Evolutionary conservation across 2,888 invertebrate species (phyloP).

Genomic region (Boloria selene): DNA sequence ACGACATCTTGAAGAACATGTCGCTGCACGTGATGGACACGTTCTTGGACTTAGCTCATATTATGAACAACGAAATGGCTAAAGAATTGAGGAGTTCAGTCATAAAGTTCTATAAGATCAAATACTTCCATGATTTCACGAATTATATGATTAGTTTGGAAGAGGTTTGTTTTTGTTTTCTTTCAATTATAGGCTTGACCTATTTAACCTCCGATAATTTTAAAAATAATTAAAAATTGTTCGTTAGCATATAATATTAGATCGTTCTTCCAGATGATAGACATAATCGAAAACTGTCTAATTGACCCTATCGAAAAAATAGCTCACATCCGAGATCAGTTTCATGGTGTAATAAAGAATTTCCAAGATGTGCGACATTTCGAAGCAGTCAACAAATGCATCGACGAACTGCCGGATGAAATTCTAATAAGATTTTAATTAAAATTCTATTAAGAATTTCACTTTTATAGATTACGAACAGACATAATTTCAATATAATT

Average conservation of each 20-base stretch:
- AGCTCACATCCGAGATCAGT: conserved; percentile 59
- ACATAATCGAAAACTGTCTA: conserved; percentile 71
- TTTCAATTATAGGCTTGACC: no score
- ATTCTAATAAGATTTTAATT: no score
- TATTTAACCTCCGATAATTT: not conserved
- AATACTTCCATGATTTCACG: conserved; percentile 70
- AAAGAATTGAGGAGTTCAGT: conserved; percentile 63
- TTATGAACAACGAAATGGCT: conserved; percentile 71
- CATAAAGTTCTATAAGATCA: conserved; percentile 71
- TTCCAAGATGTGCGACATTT: conserved; percentile 71
- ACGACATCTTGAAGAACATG: conserved; percentile 58
- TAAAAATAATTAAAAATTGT: not conserved
- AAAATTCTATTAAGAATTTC: no score
- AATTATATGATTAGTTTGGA: conserved; percentile 72
- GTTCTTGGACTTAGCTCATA: conserved; percentile 65
- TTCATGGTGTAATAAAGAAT: conserved; percentile 64
- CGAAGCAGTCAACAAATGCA: conserved; percentile 63
- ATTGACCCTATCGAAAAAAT: conserved; percentile 65
- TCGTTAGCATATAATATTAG: no score
- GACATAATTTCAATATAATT: no score
- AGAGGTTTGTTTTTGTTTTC: conserved; percentile 54
- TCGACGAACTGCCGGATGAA: conserved; percentile 69
- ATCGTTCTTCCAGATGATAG: conserved; percentile 56
- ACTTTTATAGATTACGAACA: no score
- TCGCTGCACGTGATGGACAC: conserved; percentile 65